phyloP scores from a whole-genome alignment of 2,113 vertebrate genomes.

The Regulus satrapa region DNA sequence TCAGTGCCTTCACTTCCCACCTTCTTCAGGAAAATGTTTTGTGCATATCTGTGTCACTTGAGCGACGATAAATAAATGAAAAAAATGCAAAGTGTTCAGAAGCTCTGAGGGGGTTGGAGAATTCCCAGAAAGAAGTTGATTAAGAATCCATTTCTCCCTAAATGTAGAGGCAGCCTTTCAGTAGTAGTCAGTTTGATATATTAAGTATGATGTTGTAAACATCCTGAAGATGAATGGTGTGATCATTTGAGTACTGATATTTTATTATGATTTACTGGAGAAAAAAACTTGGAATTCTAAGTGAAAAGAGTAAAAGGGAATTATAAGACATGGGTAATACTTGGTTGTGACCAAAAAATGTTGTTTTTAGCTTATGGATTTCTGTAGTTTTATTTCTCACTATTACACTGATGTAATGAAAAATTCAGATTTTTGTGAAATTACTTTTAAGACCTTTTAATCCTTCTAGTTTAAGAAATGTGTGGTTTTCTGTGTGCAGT shows the following conservation, averaged over 20 bases:
- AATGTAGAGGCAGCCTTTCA: neutral
- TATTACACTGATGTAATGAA: neutral
- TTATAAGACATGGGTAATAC: neutral
- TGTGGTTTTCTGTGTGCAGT: neutral
- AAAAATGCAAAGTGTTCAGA: neutral
- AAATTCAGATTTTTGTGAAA: neutral
- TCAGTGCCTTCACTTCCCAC: neutral
- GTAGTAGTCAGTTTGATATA: neutral
- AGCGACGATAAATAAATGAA: neutral
- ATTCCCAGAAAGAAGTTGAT: neutral
- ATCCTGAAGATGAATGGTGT: neutral
- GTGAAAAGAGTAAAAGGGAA: neutral
- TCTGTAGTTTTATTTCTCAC: neutral
- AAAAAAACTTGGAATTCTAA: neutral
- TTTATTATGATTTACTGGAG: neutral
- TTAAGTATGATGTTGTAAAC: neutral
- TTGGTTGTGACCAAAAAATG: neutral
- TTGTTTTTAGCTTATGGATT: neutral
- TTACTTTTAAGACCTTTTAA: neutral
- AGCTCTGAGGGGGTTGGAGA: neutral
- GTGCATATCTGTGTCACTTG: neutral
- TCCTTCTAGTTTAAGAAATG: neutral
- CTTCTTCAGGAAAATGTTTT: neutral
- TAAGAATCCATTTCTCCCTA: neutral
- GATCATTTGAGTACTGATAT: neutral